These are phyloP conservation scores for Lycia hirtaria DNA, from an alignment of 2,888 invertebrate species.

Conservation along the genomic window DNA sequence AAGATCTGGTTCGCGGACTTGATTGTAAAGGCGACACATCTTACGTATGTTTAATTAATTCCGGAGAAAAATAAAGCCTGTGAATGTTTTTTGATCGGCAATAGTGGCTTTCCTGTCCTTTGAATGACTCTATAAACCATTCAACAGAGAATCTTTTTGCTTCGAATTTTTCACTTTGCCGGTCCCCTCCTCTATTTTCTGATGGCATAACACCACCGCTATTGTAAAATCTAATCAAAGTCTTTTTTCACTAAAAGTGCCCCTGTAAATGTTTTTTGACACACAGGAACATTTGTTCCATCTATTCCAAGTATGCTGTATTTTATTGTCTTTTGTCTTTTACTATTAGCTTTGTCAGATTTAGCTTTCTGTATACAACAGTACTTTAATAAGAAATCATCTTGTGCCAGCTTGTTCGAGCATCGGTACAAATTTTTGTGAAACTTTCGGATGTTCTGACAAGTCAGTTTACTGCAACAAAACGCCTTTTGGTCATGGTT, in stretches of 20 bases:
- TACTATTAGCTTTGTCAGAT: neutral
- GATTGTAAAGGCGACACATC: constrained; percentile 23
- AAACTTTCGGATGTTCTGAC: neutral
- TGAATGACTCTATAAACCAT: constrained; percentile 15
- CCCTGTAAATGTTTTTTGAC: neutral
- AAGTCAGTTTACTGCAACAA: neutral
- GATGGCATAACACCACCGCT: neutral
- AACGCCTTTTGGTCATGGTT: neutral
- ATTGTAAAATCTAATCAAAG: neutral
- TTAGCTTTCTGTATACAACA: neutral
- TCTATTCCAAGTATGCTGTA: neutral
- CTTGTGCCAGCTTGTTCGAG: neutral
- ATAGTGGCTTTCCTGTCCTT: constrained; percentile 12
- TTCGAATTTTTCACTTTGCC: constrained; percentile 7
- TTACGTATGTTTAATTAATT: constrained; percentile 36
- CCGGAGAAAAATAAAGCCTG: constrained; percentile 26
- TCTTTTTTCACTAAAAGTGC: neutral
- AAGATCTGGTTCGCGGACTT: neutral
- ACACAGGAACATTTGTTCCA: neutral
- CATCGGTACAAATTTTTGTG: neutral
- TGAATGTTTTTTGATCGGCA: constrained; percentile 6
- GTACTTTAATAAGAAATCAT: neutral
- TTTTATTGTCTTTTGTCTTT: neutral
- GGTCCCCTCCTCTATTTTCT: constrained; percentile 14
- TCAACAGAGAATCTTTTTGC: constrained; percentile 13